Percentiles rank a stretch among this genome's conserved stretches.
These are phyloP conservation scores for Neopelma chrysocephalum DNA, from an alignment of 2,797 vertebrate genomes.

Conservation along the genomic window DNA sequence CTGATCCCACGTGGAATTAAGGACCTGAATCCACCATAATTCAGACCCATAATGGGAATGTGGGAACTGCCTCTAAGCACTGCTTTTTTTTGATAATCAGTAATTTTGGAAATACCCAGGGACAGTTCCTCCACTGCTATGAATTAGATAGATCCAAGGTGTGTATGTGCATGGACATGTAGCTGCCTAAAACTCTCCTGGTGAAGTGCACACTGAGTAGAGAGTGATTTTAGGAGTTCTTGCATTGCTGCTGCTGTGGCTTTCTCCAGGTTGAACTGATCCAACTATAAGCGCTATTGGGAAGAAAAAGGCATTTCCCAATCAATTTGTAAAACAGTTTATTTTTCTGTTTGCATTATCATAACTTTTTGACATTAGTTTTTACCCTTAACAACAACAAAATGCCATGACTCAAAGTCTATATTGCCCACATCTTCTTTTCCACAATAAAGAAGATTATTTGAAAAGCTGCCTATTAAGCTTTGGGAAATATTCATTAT, in stretches of 20 bases:
- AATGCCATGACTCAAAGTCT: neutral
- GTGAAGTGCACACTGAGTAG: accelerated
- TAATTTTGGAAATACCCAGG: neutral
- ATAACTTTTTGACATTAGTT: neutral
- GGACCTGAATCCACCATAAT: neutral
- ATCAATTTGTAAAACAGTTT: neutral
- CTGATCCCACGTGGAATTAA: neutral
- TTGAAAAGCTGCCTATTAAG: neutral
- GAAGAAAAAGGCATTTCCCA: neutral
- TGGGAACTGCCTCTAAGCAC: neutral
- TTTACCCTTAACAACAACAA: neutral
- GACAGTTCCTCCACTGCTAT: neutral
- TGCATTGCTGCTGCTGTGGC: neutral
- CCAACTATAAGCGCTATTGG: neutral
- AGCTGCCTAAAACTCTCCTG: neutral
- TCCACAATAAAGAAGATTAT: neutral
- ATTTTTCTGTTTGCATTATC: neutral
- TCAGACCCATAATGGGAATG: neutral
- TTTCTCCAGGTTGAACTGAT: neutral
- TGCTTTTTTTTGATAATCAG: neutral
- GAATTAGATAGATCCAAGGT: neutral
- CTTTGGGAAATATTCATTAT: neutral
- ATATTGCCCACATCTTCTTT: neutral
- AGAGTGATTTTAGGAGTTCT: neutral
- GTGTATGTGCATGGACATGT: neutral